These are phyloP conservation scores for Oscheius onirici DNA, from an alignment of 2,888 invertebrate genomes.

Conservation along the genomic window DNA sequence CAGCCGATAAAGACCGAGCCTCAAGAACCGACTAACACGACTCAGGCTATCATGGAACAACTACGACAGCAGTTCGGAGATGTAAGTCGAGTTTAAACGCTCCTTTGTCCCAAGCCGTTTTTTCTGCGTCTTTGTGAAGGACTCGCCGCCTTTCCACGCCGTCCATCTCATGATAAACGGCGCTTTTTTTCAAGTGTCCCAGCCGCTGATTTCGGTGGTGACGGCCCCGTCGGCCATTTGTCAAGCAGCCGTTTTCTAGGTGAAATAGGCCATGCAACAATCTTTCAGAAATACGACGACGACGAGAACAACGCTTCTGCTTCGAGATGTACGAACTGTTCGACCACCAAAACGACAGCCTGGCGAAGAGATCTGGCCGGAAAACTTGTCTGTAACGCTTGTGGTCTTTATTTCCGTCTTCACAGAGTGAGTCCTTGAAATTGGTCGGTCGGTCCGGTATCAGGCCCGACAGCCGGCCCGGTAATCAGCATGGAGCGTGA, in stretches of 20 bases:
- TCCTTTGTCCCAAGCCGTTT: constrained; percentile 15
- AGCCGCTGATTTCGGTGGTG: constrained; percentile 26
- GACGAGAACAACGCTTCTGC: constrained; percentile 48
- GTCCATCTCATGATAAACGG: constrained; percentile 30
- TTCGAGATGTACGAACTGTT: constrained; percentile 68
- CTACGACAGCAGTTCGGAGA: constrained; percentile 39
- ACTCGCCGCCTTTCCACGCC: constrained; percentile 27
- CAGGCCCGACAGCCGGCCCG: constrained; percentile 4
- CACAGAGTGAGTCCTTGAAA: constrained; percentile 52
- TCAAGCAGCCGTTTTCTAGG: constrained; percentile 24
- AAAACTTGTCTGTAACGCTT: constrained; percentile 70
- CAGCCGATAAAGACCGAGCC: constrained; percentile 37
- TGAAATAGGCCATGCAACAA: constrained; percentile 22
- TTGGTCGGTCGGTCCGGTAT: not conserved
- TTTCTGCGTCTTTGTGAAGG: constrained; percentile 15
- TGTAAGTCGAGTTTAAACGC: constrained; percentile 22
- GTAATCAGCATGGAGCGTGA: constrained; percentile 27
- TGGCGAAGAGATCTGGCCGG: constrained; percentile 69
- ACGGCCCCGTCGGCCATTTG: constrained; percentile 26
- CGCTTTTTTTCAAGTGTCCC: constrained; percentile 24
- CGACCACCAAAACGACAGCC: constrained; percentile 70
- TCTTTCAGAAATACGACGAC: constrained; percentile 39
- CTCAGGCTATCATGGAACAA: constrained; percentile 42
- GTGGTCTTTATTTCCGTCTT: constrained; percentile 70
- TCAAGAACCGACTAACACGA: constrained; percentile 29